Percentiles rank a stretch among this genome's conserved stretches.
phyloP scores from a whole-genome alignment of 2,797 vertebrate species.

The Myotis daubentonii region DNA sequence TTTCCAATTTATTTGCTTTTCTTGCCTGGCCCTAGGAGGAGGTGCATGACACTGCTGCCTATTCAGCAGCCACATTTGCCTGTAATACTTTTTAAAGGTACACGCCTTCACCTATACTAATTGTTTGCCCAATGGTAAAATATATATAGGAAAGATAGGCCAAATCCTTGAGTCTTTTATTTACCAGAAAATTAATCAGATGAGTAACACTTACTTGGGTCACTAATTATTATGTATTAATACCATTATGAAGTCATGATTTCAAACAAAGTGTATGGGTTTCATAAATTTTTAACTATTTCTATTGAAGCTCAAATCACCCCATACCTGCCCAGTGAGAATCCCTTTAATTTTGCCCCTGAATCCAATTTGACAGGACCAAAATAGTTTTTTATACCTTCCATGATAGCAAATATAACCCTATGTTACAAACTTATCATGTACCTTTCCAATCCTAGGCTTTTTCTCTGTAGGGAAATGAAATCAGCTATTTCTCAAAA shows the following conservation, averaged over 20 bases:
- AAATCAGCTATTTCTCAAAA: not conserved
- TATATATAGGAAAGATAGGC: not conserved
- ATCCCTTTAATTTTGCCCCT: not conserved
- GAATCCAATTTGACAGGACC: not conserved
- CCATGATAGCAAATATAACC: not conserved
- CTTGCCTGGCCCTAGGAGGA: too few species aligned
- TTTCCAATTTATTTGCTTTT: too few species aligned
- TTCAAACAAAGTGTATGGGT: not conserved
- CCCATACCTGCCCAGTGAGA: not conserved
- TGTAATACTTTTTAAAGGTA: not conserved
- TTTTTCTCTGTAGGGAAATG: not conserved
- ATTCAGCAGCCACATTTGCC: too few species aligned
- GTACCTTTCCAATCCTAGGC: not conserved
- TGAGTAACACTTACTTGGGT: not conserved
- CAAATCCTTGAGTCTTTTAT: not conserved
- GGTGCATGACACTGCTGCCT: too few species aligned
- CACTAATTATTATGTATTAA: not conserved
- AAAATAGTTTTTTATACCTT: not conserved
- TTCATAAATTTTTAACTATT: conserved; percentile 15
- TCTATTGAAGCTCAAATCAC: not conserved
- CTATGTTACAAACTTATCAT: not conserved
- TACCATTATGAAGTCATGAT: not conserved
- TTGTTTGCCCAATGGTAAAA: not conserved
- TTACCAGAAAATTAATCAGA: not conserved
- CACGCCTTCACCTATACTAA: not conserved